Evolutionary conservation across 2,888 invertebrate genomes (phyloP).

Genomic region (Volucella inflata): DNA sequence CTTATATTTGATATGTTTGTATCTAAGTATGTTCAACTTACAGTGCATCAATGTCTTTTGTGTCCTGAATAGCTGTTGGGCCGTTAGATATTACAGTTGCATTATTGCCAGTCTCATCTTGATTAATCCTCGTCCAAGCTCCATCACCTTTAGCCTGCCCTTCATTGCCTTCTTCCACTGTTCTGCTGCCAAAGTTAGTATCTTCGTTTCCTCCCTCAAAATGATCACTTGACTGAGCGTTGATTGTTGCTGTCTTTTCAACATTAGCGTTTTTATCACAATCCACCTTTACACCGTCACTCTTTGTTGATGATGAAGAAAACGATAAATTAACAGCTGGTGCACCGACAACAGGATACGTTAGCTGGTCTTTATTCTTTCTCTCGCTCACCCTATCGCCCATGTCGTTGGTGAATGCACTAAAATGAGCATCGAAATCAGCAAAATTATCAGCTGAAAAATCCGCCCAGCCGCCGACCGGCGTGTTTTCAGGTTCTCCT

Average conservation of each 20-base stretch:
- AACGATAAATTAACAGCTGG: slow-evolving; percentile 45
- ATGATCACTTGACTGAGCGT: slow-evolving; percentile 31
- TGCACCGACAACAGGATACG: slow-evolving; percentile 2
- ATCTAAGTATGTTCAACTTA: slow-evolving; percentile 29
- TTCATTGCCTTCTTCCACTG: slow-evolving; percentile 57
- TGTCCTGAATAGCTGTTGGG: slow-evolving; percentile 54
- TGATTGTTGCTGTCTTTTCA: slow-evolving; percentile 78
- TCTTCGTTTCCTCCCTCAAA: slow-evolving; percentile 64
- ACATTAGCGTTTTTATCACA: slow-evolving; percentile 82
- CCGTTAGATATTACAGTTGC: slow-evolving; percentile 68
- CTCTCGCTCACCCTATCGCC: slow-evolving; percentile 76
- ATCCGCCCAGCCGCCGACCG: slow-evolving; percentile 78
- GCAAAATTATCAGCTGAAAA: slow-evolving; percentile 82
- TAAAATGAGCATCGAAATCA: slow-evolving; percentile 83
- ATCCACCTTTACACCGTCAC: slow-evolving; percentile 76
- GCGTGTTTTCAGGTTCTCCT: slow-evolving; percentile 43
- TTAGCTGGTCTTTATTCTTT: slow-evolving; percentile 29
- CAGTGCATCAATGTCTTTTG: slow-evolving; percentile 69
- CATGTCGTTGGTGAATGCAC: slow-evolving; percentile 80
- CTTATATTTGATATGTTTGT: no score
- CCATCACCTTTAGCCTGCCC: slow-evolving; percentile 48
- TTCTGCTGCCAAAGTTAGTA: slow-evolving; percentile 69
- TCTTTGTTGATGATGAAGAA: slow-evolving; percentile 24
- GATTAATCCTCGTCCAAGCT: slow-evolving; percentile 52
- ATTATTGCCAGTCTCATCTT: slow-evolving; percentile 71